Percentiles rank a stretch among this genome's conserved stretches.
phyloP scores from a whole-genome alignment of 1,140 invertebrate genomes.

The Lepidostoma basale region DNA sequence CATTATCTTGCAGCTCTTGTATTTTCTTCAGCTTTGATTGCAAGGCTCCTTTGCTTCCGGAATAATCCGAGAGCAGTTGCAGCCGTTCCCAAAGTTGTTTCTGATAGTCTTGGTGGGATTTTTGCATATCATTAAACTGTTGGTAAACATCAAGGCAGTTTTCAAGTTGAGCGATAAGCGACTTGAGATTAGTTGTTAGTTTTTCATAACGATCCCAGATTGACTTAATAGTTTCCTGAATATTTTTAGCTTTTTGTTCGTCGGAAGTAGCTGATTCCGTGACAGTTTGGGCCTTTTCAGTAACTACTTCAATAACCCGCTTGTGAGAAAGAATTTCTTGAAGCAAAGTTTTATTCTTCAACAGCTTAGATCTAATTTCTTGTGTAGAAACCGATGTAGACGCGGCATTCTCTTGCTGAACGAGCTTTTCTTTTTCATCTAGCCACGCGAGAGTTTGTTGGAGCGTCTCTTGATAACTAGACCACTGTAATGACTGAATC shows the following conservation, averaged over 20 bases:
- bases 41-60: constrained; percentile 78
- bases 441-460: constrained; percentile 86
- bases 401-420: constrained; percentile 72
- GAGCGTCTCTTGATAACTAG: constrained; percentile 83
- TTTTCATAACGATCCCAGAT: constrained; percentile 79
- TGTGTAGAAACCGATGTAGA: constrained; percentile 74
- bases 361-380: constrained; percentile 84
- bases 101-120: constrained; percentile 84
- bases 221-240: constrained; percentile 70
- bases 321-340: constrained; percentile 92
- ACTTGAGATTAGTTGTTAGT: constrained; percentile 60
- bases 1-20: constrained; percentile 76
- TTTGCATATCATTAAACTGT: constrained; percentile 84
- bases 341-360: constrained; percentile 84
- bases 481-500: constrained; percentile 81
- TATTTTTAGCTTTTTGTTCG: constrained; percentile 66
- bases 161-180: constrained; percentile 68
- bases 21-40: constrained; percentile 77
- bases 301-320: constrained; percentile 84
- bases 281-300: constrained; percentile 81
- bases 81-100: constrained; percentile 87
- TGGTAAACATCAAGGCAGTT: constrained; percentile 78
- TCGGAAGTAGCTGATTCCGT: constrained; percentile 63
- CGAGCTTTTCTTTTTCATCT: constrained; percentile 80
- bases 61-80: constrained; percentile 77